phyloP scores from a whole-genome alignment of 2,113 vertebrate species.

The Calonectris borealis region DNA sequence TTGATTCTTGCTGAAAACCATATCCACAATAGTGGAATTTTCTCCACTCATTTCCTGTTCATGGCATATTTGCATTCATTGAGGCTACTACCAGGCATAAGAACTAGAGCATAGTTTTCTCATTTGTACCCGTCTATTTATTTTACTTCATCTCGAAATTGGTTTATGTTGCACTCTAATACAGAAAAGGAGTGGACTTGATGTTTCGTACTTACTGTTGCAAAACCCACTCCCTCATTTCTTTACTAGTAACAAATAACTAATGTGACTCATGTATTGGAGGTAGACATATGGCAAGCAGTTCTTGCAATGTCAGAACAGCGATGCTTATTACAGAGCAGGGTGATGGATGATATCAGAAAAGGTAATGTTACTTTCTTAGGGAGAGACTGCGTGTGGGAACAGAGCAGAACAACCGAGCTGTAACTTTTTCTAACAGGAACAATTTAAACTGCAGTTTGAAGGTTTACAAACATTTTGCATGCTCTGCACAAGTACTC shows the following conservation, averaged over 20 bases:
- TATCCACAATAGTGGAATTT: neutral
- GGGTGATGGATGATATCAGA: conserved; percentile 21
- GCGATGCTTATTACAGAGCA: conserved; percentile 29
- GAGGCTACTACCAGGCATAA: neutral
- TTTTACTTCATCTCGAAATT: neutral
- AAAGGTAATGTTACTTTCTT: neutral
- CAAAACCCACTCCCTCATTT: neutral
- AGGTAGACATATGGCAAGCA: neutral
- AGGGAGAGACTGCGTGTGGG: neutral
- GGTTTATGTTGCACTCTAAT: neutral
- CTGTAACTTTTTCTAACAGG: neutral
- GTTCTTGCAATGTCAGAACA: neutral
- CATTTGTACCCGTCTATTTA: neutral
- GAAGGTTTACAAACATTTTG: conserved; percentile 11
- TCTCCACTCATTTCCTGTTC: neutral
- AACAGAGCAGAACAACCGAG: neutral
- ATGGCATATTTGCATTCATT: neutral
- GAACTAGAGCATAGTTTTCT: neutral
- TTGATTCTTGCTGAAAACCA: neutral
- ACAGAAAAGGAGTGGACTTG: neutral
- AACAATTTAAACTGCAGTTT: neutral
- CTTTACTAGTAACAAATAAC: neutral
- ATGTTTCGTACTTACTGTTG: neutral
- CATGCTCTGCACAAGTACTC: neutral
- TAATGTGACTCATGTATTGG: neutral